Evolutionary conservation across 53 echinoderm and acorn worm genomes (phyloP).

Genomic region (Echinarachnius parma): DNA sequence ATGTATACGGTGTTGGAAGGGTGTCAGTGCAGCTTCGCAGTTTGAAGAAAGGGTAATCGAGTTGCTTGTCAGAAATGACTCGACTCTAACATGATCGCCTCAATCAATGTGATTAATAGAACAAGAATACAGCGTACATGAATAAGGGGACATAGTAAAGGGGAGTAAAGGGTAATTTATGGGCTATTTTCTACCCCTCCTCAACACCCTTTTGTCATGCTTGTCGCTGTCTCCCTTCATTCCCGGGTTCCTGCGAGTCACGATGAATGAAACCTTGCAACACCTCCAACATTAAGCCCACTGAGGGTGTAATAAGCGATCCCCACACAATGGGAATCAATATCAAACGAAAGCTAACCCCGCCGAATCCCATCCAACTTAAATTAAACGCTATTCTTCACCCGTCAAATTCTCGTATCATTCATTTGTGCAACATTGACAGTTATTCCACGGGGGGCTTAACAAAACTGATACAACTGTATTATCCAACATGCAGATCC

Average conservation of each 20-base stretch:
- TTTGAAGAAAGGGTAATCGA: too few species aligned
- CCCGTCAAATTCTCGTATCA: slow-evolving; percentile 3
- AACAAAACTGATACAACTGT: too few species aligned
- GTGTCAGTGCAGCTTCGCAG: too few species aligned
- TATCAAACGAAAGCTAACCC: not conserved
- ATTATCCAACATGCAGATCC: too few species aligned
- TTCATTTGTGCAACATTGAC: not conserved
- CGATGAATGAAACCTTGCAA: not conserved
- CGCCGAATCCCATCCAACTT: not conserved
- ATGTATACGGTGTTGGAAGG: too few species aligned
- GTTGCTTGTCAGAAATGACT: too few species aligned
- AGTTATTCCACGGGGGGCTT: not conserved
- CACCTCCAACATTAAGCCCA: not conserved
- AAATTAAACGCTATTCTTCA: slow-evolving; percentile 24
- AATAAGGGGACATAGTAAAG: not conserved
- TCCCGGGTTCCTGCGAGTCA: not conserved
- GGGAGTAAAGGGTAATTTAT: not conserved
- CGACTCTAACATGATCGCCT: too few species aligned
- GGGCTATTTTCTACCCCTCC: not conserved
- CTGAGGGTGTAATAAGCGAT: slow-evolving; percentile 2
- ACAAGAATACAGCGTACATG: too few species aligned
- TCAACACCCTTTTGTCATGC: not conserved
- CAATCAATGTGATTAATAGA: not conserved
- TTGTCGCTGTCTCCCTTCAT: too few species aligned
- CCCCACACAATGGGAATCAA: slow-evolving; percentile 7